phyloP scores from a whole-genome alignment of 2,113 vertebrate genomes.

The Gambusia holbrooki region DNA sequence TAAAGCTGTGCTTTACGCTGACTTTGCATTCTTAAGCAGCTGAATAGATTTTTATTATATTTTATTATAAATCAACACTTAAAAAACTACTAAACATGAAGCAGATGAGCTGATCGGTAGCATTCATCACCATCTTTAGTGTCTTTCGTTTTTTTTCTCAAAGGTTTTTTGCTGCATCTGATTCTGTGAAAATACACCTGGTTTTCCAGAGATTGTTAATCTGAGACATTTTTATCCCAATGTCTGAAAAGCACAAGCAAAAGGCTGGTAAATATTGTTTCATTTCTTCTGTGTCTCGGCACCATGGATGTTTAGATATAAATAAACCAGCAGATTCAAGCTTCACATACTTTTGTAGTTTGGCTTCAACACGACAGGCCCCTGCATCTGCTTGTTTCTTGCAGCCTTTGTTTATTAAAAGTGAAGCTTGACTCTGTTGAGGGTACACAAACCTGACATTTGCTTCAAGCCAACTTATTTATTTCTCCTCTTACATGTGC shows the following conservation, averaged over 20 bases:
- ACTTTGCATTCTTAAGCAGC: too few relatives aligned
- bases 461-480: constrained; percentile 21
- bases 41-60: too few relatives aligned
- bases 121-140: too few relatives aligned
- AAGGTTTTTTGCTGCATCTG: too few relatives aligned
- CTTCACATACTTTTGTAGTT: not conserved
- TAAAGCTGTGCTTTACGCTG: too few relatives aligned
- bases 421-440: constrained; percentile 43
- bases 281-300: not conserved
- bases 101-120: too few relatives aligned
- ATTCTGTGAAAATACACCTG: too few relatives aligned
- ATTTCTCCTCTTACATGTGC: constrained; percentile 49
- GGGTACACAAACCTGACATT: constrained; percentile 40
- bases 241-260: not conserved
- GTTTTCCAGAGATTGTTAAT: too few relatives aligned
- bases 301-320: not conserved
- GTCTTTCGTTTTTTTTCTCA: too few relatives aligned
- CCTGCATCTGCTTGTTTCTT: not conserved
- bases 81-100: too few relatives aligned
- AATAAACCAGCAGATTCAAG: not conserved
- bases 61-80: too few relatives aligned
- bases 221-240: not conserved
- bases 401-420: constrained; percentile 51
- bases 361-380: not conserved
- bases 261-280: not conserved